Conservation (phyloP, 2,797 vertebrate species). For the Dryobates pubescens region DNA sequence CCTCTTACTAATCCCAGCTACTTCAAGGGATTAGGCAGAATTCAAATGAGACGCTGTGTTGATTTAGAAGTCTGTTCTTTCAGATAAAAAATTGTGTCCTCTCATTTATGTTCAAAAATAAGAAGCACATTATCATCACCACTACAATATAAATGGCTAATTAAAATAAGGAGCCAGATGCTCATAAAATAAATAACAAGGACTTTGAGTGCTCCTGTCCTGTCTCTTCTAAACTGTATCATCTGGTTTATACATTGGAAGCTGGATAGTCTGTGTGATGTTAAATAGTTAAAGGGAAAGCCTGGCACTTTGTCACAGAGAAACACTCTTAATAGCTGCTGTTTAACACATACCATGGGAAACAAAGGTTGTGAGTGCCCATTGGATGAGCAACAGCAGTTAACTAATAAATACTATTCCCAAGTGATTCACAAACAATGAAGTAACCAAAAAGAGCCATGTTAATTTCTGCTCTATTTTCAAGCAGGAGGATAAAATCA, state of each 20-base stretch:
- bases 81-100: not conserved
- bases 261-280: not conserved
- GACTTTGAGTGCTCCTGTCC: not conserved
- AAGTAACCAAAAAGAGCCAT: conserved; percentile 40
- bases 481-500: conserved; percentile 60
- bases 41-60: conserved; percentile 35
- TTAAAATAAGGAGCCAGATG: not conserved
- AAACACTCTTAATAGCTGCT: conserved; percentile 22
- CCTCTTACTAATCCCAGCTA: conserved; percentile 31
- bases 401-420: conserved; percentile 55
- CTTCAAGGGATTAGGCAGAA: conserved; percentile 41
- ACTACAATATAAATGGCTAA: not conserved
- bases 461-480: conserved; percentile 62
- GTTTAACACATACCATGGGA: not conserved
- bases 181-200: not conserved
- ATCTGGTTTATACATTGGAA: not conserved
- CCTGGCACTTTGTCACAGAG: conserved; percentile 4
- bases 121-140: not conserved
- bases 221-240: not conserved
- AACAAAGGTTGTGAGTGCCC: not conserved
- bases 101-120: conserved; percentile 7
- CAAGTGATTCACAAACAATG: conserved; percentile 41
- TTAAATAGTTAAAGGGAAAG: conserved; percentile 41
- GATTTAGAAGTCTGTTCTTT: conserved; percentile 2
- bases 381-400: conserved; percentile 23